Base-by-base conservation (phyloP, 2,888 invertebrate genomes). In the Tuberolachnus salignus region DNA sequence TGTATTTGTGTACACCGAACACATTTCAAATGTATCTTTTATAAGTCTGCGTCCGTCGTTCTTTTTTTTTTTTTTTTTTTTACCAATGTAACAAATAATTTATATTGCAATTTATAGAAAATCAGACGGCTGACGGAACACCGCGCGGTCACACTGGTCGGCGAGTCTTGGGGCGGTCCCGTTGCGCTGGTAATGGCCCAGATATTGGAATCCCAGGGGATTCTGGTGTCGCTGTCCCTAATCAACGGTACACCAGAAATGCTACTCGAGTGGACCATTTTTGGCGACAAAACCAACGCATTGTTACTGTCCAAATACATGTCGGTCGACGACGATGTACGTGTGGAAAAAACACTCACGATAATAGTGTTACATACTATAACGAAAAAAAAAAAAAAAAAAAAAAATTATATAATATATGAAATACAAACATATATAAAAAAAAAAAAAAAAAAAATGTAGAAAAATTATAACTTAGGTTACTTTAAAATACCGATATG, bases 151-250 rank as follows among this genome's bases (percentile, higher is more conserved):
- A 84, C 86, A 80, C 82, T 90, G 55, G 86, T 87, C 72, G 89
- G 89, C 9, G 89, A 90, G 83, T 89, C 89, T 1, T 89, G 88
- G 84, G 89, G 90, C 66, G 88, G 88, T 16, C 85, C 87, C 75
- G 86, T 90, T 57, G 89, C 89, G 3, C 86, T 89, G 16, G 1
- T 55, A 1, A 74, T 74, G 74, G 10, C 64, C 10, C 74, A 74
- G 26, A 44, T 66, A 16, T 26, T 74, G 26, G 74, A 74, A 55
- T 3, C 64, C 3, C 34, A 74, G n/a, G 74, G 66, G 0, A 19
- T 74, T 26, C 26, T 74, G 44, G 74, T 74, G 1, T 74, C 74
- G 11, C 6, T 74, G 23, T 66, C 74, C 3, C 46, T 74, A 3
- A 0, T 74, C 11, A 66, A 74, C 10, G 74, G 74, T 8, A 46